phyloP scores from a whole-genome alignment of 2,888 invertebrate species.

The Metallyticus violacea region DNA sequence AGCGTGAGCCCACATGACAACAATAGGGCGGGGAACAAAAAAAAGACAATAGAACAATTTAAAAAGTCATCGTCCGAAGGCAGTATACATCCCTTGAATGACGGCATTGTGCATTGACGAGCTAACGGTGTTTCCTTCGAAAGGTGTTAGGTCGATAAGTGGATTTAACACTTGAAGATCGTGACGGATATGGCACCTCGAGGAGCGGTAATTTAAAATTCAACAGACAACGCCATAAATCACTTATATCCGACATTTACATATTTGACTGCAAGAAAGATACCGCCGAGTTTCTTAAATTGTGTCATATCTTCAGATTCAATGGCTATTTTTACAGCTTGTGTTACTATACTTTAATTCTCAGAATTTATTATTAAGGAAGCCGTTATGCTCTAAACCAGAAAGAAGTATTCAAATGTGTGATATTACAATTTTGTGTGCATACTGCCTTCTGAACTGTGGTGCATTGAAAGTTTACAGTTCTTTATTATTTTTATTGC shows the following conservation, averaged over 20 bases:
- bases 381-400: too few species aligned
- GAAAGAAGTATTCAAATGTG: too few species aligned
- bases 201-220: background rate
- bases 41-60: background rate
- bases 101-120: background rate
- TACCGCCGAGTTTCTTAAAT: too few species aligned
- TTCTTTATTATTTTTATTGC: too few species aligned
- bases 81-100: background rate
- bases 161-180: background rate
- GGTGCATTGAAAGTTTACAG: too few species aligned
- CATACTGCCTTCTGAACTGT: too few species aligned
- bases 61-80: background rate
- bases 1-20: background rate
- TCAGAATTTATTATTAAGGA: too few species aligned
- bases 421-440: too few species aligned
- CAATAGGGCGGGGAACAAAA: background rate
- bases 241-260: background rate
- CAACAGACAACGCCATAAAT: background rate
- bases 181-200: background rate
- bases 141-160: background rate
- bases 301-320: too few species aligned
- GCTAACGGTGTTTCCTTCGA: background rate
- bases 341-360: too few species aligned
- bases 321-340: too few species aligned
- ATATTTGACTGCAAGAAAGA: background rate